These are phyloP conservation scores for Champsocephalus esox DNA, from an alignment of 2,797 vertebrate genomes.

Conservation along the genomic window DNA sequence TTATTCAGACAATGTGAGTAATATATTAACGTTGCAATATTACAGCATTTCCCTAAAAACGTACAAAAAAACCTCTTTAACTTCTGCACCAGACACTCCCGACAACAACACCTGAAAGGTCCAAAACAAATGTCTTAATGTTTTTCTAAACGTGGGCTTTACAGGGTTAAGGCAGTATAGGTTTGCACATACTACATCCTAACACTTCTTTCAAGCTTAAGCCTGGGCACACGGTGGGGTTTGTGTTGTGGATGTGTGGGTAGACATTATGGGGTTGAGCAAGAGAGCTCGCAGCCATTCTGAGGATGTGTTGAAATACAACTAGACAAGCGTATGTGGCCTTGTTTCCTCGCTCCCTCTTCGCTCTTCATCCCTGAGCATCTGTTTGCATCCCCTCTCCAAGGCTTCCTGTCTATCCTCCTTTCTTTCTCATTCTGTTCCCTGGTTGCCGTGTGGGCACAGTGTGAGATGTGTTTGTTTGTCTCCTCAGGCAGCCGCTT, in stretches of 20 bases:
- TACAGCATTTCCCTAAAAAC: too few relatives aligned
- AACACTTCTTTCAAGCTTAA: not conserved
- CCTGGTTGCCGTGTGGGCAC: slow-evolving; percentile 67
- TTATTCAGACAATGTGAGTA: too few relatives aligned
- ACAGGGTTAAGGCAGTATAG: not conserved
- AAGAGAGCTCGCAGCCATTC: slow-evolving; percentile 40
- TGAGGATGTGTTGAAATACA: slow-evolving; percentile 48
- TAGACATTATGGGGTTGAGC: slow-evolving; percentile 37
- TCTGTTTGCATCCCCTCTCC: slow-evolving; percentile 57
- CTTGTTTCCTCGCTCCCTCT: slow-evolving; percentile 51
- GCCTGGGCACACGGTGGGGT: not conserved
- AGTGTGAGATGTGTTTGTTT: slow-evolving; percentile 69
- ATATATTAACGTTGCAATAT: too few relatives aligned
- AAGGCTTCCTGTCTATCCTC: slow-evolving; percentile 31
- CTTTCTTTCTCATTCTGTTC: slow-evolving; percentile 43
- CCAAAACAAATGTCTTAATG: too few relatives aligned
- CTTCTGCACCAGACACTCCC: too few relatives aligned
- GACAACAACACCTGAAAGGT: too few relatives aligned
- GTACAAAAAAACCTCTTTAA: too few relatives aligned
- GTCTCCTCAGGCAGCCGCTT: slow-evolving; percentile 44
- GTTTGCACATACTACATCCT: not conserved
- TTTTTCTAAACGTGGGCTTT: too few relatives aligned
- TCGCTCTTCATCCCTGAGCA: slow-evolving; percentile 52
- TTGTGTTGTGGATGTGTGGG: slow-evolving; percentile 11
- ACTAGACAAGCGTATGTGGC: slow-evolving; percentile 47